Percentiles rank a stretch among this genome's conserved stretches.
These are phyloP conservation scores for Phytoseiulus persimilis DNA, from an alignment of 2,888 invertebrate species.

Conservation along the genomic window DNA sequence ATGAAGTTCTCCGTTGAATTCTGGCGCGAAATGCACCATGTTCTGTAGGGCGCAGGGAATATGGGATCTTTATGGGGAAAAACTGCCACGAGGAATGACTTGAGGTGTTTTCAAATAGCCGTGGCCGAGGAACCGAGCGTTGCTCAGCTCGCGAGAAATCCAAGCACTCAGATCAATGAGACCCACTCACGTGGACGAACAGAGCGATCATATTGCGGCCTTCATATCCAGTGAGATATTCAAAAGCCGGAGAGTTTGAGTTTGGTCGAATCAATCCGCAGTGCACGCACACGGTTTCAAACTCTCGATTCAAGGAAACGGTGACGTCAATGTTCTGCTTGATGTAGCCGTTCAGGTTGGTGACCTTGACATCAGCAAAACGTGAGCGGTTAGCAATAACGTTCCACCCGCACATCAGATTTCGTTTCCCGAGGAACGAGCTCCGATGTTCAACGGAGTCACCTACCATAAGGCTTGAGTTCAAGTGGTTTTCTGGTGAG, in stretches of 20 bases:
- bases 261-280: background rate
- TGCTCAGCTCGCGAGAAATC: too few relatives aligned
- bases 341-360: background rate
- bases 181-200: background rate
- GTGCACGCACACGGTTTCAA: background rate
- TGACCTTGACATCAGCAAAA: background rate
- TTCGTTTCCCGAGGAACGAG: too few relatives aligned
- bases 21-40: background rate
- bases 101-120: too few relatives aligned
- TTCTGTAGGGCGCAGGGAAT: background rate
- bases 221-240: background rate
- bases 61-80: too few relatives aligned
- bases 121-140: too few relatives aligned
- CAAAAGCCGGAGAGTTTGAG: background rate
- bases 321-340: background rate
- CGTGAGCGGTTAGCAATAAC: too few relatives aligned
- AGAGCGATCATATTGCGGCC: background rate
- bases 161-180: too few relatives aligned
- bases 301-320: background rate
- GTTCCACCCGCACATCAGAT: too few relatives aligned
- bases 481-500: background rate
- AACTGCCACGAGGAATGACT: too few relatives aligned
- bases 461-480: background rate
- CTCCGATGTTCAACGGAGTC: too few relatives aligned
- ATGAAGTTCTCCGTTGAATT: background rate